phyloP scores from a whole-genome alignment of 2,888 invertebrate species.

The Melanophora roralis region DNA sequence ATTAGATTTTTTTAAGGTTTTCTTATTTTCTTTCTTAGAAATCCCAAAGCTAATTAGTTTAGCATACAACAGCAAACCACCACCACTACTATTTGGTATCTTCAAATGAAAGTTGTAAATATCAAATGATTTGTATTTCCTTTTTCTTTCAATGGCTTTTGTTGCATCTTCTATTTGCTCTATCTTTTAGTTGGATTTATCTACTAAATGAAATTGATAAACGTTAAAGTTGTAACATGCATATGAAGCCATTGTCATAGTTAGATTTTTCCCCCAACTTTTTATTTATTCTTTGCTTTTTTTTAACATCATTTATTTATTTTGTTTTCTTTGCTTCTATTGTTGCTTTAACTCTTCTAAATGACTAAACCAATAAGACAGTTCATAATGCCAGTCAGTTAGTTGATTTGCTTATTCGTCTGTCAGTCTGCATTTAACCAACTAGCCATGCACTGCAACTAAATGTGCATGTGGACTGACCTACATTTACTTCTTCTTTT shows the following conservation, averaged over 20 bases:
- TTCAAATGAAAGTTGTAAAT: slow-evolving; percentile 34
- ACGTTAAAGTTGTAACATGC: background rate
- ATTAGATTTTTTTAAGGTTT: background rate
- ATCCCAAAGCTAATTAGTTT: slow-evolving; percentile 44
- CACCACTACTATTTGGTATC: background rate
- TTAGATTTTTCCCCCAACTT: background rate
- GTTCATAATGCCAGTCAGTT: background rate
- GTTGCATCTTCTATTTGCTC: background rate
- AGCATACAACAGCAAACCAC: slow-evolving; percentile 26
- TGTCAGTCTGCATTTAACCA: background rate
- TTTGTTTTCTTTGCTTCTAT: background rate
- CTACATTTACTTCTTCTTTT: slow-evolving; percentile 44
- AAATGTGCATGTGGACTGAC: slow-evolving; percentile 51
- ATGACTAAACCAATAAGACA: slow-evolving; percentile 33
- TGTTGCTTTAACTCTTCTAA: slow-evolving; percentile 22
- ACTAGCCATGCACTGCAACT: slow-evolving; percentile 31
- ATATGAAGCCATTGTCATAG: background rate
- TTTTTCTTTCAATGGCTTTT: background rate
- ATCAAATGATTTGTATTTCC: slow-evolving; percentile 41
- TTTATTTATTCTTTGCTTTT: background rate
- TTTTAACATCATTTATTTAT: background rate
- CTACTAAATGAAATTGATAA: slow-evolving; percentile 18
- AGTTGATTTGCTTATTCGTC: background rate
- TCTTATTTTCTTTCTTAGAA: slow-evolving; percentile 16
- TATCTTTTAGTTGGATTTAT: background rate